Percentiles rank a stretch among this genome's conserved stretches.
phyloP scores from a whole-genome alignment of 2,888 invertebrate species.

The Cremastinae sp. region DNA sequence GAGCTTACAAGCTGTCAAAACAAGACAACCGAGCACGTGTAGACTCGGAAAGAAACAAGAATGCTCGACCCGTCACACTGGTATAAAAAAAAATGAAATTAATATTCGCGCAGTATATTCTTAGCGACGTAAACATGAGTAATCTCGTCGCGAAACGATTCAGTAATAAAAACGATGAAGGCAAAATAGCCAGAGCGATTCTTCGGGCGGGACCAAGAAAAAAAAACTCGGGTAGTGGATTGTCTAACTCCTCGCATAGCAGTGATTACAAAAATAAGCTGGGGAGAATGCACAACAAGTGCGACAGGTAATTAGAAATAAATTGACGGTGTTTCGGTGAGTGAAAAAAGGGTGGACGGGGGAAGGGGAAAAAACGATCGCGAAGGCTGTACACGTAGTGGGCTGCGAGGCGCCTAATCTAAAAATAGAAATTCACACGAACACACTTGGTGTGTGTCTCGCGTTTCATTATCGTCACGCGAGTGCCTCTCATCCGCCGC shows the following conservation, averaged over 20 bases:
- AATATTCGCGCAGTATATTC: neutral
- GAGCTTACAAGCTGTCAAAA: no score
- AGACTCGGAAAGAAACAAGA: no score
- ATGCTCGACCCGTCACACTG: no score
- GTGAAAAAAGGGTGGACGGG: slow-evolving; percentile 8
- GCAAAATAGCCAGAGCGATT: no score
- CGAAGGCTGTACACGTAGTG: slow-evolving; percentile 44
- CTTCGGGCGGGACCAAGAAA: neutral
- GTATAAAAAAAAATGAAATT: no score
- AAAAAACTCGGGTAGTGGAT: neutral
- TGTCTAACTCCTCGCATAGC: neutral
- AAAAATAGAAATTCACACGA: slow-evolving; percentile 70
- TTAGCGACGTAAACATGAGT: neutral
- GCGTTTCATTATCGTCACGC: slow-evolving; percentile 66
- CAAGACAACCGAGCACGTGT: no score
- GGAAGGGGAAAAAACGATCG: slow-evolving; percentile 14
- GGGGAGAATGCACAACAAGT: no score
- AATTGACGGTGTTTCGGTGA: no score
- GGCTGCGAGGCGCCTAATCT: slow-evolving; percentile 63
- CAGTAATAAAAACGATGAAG: no score
- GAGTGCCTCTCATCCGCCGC: slow-evolving; percentile 38
- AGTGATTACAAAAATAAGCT: no score
- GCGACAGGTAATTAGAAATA: no score
- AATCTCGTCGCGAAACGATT: no score
- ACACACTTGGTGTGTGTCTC: slow-evolving; percentile 69